A percentile compares a stretch with the other conserved stretches of the same genome.
These are phyloP conservation scores for Tetramorium bicarinatum DNA, from an alignment of 2,888 invertebrate genomes.

Conservation along the genomic window DNA sequence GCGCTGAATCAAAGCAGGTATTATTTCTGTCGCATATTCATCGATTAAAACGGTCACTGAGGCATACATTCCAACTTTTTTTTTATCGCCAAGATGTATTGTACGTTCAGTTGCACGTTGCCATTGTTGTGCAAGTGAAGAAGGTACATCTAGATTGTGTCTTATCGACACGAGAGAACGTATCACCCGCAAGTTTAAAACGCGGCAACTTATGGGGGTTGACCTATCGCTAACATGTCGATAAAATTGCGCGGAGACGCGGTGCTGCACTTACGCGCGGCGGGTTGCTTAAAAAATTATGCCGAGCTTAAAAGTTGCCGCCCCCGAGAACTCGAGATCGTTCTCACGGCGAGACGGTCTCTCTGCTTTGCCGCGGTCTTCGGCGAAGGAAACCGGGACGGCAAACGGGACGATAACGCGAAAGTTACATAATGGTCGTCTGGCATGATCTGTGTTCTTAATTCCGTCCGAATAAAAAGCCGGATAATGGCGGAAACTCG, in stretches of 20 bases:
- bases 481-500: conserved; percentile 50
- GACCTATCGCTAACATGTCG: conserved; percentile 42
- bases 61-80: neutral
- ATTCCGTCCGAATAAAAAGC: conserved; percentile 51
- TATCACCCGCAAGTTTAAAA: conserved; percentile 34
- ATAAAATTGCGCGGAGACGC: conserved; percentile 47
- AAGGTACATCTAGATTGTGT: neutral
- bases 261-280: conserved; percentile 40
- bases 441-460: conserved; percentile 56
- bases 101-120: neutral
- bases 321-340: neutral
- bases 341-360: neutral
- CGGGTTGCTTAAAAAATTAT: conserved; percentile 42
- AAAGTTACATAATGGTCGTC: conserved; percentile 55
- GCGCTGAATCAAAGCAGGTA: neutral
- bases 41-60: neutral
- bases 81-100: too few relatives aligned
- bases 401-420: conserved; percentile 39
- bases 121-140: too few relatives aligned
- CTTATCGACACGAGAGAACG: neutral
- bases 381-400: neutral
- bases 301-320: conserved; percentile 13
- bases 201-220: conserved; percentile 27
- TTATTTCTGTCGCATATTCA: conserved; percentile 7
- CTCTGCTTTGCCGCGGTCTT: neutral